Base-by-base conservation (phyloP, 2,888 invertebrate genomes). In the Acanthosoma haemorrhoidale region DNA sequence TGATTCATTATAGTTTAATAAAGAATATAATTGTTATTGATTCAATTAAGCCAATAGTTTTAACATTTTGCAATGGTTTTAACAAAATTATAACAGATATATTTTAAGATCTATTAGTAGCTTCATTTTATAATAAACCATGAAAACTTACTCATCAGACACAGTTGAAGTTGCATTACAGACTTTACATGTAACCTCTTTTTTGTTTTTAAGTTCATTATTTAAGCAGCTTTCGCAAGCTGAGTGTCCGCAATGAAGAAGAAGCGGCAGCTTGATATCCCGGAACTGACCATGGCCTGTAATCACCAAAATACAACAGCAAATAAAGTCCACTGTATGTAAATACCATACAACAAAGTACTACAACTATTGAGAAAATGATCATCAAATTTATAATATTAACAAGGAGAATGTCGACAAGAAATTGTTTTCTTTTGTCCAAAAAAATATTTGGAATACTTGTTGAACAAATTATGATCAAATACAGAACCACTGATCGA, bases 211-310 rank as follows among this genome's bases (percentile, higher is more conserved):
- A 0, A 79, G 72, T 25, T 80, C 77, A 71, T 79, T 80, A 38
- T 77, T 79, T 13, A 86, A 77, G 77, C 90, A 91, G 61, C 80
- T 83, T 74, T 87, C 86, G 75, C 91, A 91, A 75, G 86, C 81
- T 2, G 85, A 82, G 78, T 91, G 91, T 1, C 86, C 86, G 77
- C 91, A 91, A 72, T 82, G 76, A 70, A 90, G 78, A 39, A 88
- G 79, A 25, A 89, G 79, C 0, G 90, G 90, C 4, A 71, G 31
- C n/a, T 73, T 68, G 1, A 32, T 16, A 13, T 29, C 25, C 39
- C 41, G 18, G 11, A n/a, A 8, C 6, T 25, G 21, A 9, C 41
- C 36, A 31, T 39, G 41, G 4, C 39, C 64, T 64, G 16, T 38
- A 43, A 11, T n/a, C n/a, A n/a, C n/a, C n/a, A n/a, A n/a, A n/a